These are phyloP conservation scores for Dryoscopus gambensis DNA, from an alignment of 2,113 vertebrate genomes.

Conservation along the genomic window DNA sequence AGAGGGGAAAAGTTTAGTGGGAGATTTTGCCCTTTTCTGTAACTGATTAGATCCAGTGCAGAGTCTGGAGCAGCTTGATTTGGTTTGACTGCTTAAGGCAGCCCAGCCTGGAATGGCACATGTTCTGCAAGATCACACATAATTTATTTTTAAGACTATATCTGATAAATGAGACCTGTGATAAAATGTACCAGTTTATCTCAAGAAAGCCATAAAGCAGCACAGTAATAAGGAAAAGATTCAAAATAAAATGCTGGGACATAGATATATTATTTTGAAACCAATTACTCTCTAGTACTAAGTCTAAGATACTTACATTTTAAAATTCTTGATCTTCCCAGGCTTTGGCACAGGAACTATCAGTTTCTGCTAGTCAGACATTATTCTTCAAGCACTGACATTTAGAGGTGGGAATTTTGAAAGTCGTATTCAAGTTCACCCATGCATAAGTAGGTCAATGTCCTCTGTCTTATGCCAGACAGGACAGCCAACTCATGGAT, in stretches of 20 bases:
- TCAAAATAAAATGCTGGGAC: background rate
- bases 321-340: background rate
- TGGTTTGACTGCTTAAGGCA: background rate
- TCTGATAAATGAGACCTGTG: background rate
- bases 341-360: background rate
- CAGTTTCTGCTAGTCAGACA: background rate
- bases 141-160: background rate
- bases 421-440: background rate
- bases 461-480: background rate
- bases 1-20: background rate
- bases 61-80: background rate
- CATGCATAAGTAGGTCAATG: background rate
- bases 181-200: background rate
- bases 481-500: background rate
- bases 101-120: background rate
- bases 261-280: background rate
- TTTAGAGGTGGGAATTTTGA: background rate
- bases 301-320: background rate
- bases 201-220: constrained; percentile 9
- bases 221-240: background rate
- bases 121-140: background rate
- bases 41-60: background rate
- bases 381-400: background rate
- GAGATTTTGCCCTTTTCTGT: background rate
- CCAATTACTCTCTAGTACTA: background rate